Evolutionary conservation across 1,140 invertebrate species (phyloP), one percentile per base, ranked within the genome.

Genomic region (Parapsyche elsis): DNA sequence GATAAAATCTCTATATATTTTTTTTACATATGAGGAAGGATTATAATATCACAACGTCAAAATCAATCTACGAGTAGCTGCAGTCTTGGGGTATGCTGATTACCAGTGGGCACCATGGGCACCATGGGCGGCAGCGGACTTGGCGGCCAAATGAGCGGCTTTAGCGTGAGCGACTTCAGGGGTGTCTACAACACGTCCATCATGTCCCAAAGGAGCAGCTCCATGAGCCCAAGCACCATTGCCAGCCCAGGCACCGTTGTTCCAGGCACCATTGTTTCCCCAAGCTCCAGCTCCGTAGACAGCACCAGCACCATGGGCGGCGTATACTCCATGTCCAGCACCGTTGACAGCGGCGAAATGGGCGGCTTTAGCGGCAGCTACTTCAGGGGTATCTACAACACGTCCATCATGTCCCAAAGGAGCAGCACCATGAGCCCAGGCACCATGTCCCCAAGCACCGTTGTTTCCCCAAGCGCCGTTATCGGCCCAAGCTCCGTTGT

Each of bases 111-210:
- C 38, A 45, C 71, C 71, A 45, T 30, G 38, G 45, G 71, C 38
- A 45, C 71, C 71, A 45, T 30, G 38, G 24, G 71, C 0, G 83
- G 89, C 89, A 16, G 67, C 59, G 61, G 78, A 78, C 14, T 81
- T 75, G 59, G 81, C 81, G 59, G 85, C 79, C n/a, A 88, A 83
- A 82, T 89, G 88, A 5, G 87, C 85, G 26, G 87, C 86, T 49
- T 88, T 87, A n/a, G 88, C 88, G 75, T 88, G 86, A 12, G 87
- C 87, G 70, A 89, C 88, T 83, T 89, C 88, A 78, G 88, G 88
- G 23, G 88, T 89, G 85, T 89, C 88, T 79, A 88, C 85, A 84
- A 89, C 88, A 84, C 79, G 38, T 46, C 81, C 81, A 46, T 82
- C 74, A 44, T 71, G 44, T 14, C 64, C 78, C 0, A 82, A 7